Evolutionary conservation across 1,140 invertebrate genomes (phyloP), one percentile per base, ranked within the genome.

Genomic region (Drosophila ohnishii): DNA sequence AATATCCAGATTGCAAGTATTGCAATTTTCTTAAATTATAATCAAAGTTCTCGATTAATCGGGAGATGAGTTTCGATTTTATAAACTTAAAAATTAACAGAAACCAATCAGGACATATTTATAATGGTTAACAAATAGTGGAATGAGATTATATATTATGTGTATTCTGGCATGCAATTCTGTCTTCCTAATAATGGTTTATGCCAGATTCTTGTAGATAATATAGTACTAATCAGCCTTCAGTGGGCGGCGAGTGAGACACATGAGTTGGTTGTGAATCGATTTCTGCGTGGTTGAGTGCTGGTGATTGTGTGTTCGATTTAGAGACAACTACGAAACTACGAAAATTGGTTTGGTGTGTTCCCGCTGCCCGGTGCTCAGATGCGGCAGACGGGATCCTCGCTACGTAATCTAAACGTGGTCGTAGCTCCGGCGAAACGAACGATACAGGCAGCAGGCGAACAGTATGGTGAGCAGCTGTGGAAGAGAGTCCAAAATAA

Each of bases 401-500:
- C 71, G 55, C 83, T 86, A 22, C 84, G 88, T 37, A 80, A 50
- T 59, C 95, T 97, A 97, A 91, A 97, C 97, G 63, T 96, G 97
- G 93, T 97, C 96, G 92, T 97, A 97, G 92, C 97, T 97, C 91
- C 95, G 95, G 80, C 96, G 95, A 91, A 98, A 97, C 61, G 96
- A 96, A 81, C 96, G 94, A 76, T 96, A 97, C 92, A 98, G 93
- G 91, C 96, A 96, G 92, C 97, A 98, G 16, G 97, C 96, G 90
- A 97, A 98, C 40, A 97, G 93, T 51, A 98, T 96, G 53, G 97
- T 97, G 79, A 98, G 93, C 47, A 98, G 92, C 96, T 98, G 94
- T 80, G n/a, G 10, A 14, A 37, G 59, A 48, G 83, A 83, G 64
- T 34, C 2, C 9, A 34, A 6, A 37, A 32, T 70, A 19, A 60